Evolutionary conservation across 2,113 vertebrate genomes (phyloP).

Genomic region (Madoqua kirkii): DNA sequence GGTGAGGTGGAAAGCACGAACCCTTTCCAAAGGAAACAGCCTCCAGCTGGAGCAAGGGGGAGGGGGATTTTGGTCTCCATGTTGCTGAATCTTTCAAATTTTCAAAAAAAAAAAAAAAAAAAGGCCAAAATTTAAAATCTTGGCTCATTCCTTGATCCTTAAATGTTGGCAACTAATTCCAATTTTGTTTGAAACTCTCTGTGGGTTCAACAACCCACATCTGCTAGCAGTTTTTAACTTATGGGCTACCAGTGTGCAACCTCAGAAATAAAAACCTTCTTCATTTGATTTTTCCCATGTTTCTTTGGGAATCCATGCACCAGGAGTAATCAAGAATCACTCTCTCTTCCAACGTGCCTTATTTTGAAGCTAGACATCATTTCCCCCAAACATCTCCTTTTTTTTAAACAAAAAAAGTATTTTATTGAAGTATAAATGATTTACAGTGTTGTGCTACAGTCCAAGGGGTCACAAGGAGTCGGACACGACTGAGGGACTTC

Average conservation of each 20-base stretch:
- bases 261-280: background rate
- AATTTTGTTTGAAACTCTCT: background rate
- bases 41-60: background rate
- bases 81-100: background rate
- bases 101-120: background rate
- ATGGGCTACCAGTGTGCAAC: background rate
- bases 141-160: background rate
- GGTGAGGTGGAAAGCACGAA: background rate
- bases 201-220: background rate
- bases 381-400: background rate
- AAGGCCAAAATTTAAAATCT: background rate
- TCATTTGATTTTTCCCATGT: background rate
- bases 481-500: too few relatives aligned
- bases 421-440: background rate
- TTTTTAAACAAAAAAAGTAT: background rate
- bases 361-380: background rate
- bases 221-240: background rate
- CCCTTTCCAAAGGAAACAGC: slow-evolving; percentile 27
- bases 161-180: background rate
- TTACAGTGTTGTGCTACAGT: background rate
- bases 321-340: background rate
- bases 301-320: background rate
- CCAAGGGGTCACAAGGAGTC: too few relatives aligned
- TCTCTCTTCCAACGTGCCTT: background rate
- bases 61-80: background rate